Percentiles rank a stretch among this genome's conserved stretches.
Evolutionary conservation across 2,113 vertebrate species (phyloP).

Genomic region (Mellivora capensis): DNA sequence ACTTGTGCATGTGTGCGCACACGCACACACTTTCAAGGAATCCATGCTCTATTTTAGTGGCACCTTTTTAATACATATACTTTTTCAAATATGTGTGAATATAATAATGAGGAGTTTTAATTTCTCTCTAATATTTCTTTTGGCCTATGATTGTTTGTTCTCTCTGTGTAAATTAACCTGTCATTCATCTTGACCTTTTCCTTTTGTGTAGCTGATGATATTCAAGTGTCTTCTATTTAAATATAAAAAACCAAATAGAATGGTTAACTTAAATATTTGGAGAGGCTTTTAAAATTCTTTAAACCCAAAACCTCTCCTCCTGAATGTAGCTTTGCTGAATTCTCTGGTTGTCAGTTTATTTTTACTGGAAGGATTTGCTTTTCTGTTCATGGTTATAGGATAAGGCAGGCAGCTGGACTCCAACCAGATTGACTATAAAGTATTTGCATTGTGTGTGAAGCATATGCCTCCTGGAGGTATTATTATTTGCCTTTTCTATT

Average conservation of each 20-base stretch:
- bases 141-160: neutral
- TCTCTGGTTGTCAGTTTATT: neutral
- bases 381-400: neutral
- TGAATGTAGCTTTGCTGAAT: neutral
- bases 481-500: neutral
- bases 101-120: neutral
- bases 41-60: neutral
- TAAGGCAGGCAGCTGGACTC: neutral
- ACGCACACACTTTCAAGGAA: neutral
- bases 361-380: neutral
- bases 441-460: neutral
- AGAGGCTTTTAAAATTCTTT: neutral
- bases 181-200: neutral
- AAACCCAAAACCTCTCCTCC: neutral
- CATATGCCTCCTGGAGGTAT: neutral
- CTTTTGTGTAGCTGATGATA: neutral
- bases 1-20: no score
- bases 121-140: neutral
- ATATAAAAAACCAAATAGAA: neutral
- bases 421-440: neutral
- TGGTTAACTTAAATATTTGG: neutral
- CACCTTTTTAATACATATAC: neutral
- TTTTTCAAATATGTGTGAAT: neutral
- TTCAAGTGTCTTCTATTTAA: neutral
- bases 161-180: neutral